Percentiles rank a stretch among this genome's conserved stretches.
These are phyloP conservation scores for Corticium candelabrum DNA, from an alignment of 37 sponge, comb jelly and placozoan genomes.

Conservation along the genomic window DNA sequence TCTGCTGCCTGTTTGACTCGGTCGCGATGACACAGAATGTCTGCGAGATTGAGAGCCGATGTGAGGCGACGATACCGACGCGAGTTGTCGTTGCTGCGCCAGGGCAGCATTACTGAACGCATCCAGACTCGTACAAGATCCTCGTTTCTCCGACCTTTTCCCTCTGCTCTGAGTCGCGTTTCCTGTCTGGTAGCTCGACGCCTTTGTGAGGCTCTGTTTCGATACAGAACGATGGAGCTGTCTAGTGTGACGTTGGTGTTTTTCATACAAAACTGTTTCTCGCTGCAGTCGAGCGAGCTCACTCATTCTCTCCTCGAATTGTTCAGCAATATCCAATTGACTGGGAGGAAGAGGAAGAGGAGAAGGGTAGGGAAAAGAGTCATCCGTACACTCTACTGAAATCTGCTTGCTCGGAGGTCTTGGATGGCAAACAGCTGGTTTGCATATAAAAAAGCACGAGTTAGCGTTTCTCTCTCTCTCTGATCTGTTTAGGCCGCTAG, in stretches of 20 bases:
- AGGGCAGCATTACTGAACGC: background rate
- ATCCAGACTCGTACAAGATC: background rate
- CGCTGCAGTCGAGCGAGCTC: background rate
- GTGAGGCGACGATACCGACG: conserved; percentile 2
- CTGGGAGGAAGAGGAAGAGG: background rate
- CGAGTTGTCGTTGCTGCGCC: background rate
- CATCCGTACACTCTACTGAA: too few relatives aligned
- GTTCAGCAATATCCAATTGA: background rate
- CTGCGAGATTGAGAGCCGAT: too few relatives aligned
- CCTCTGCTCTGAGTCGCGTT: background rate
- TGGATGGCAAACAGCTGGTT: too few relatives aligned
- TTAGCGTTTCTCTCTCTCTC: too few relatives aligned
- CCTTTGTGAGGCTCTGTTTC: background rate
- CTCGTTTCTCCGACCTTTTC: background rate
- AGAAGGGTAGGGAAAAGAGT: background rate
- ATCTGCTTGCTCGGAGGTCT: too few relatives aligned
- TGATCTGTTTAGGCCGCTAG: too few relatives aligned
- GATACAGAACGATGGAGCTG: background rate
- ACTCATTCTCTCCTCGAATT: background rate
- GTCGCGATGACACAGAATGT: too few relatives aligned
- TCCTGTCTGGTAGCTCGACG: too few relatives aligned
- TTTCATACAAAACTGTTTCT: background rate
- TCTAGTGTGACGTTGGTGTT: background rate
- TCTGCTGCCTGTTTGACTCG: too few relatives aligned
- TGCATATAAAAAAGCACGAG: too few relatives aligned